Evolutionary conservation across 2,797 vertebrate genomes (phyloP).

Genomic region (Phoebastria nigripes): DNA sequence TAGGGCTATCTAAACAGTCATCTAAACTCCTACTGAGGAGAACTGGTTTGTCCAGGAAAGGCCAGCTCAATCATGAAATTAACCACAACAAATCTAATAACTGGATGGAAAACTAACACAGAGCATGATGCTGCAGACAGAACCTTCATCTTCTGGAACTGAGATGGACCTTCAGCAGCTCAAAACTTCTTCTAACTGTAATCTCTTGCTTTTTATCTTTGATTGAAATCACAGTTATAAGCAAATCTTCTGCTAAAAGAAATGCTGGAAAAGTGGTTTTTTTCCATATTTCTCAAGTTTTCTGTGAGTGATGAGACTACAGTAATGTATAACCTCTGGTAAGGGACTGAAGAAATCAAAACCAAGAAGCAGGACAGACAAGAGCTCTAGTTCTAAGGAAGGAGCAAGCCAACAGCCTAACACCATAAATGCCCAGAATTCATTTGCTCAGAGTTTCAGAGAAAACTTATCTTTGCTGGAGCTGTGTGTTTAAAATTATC

Average conservation of each 20-base stretch:
- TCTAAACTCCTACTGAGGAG: slow-evolving; percentile 30
- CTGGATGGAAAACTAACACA: background rate
- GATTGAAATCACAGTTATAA: background rate
- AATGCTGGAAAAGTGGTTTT: accelerated
- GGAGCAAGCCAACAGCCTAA: background rate
- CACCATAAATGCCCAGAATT: background rate
- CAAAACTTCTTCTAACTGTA: background rate
- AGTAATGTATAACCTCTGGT: background rate
- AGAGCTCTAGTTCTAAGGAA: background rate
- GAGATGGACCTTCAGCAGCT: background rate
- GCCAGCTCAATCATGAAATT: background rate
- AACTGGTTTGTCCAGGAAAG: slow-evolving; percentile 59
- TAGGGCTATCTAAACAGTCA: slow-evolving; percentile 49
- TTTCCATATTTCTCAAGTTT: background rate
- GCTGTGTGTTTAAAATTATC: background rate
- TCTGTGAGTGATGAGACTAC: background rate
- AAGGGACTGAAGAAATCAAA: background rate
- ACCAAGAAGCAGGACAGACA: background rate
- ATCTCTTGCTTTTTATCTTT: background rate
- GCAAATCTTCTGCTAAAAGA: background rate
- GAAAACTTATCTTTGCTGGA: background rate
- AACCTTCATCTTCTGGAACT: background rate
- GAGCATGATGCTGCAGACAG: background rate
- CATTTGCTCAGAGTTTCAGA: background rate
- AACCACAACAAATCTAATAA: slow-evolving; percentile 16